Base-by-base conservation (phyloP, 2,797 vertebrate genomes). In the Chromis chromis region DNA sequence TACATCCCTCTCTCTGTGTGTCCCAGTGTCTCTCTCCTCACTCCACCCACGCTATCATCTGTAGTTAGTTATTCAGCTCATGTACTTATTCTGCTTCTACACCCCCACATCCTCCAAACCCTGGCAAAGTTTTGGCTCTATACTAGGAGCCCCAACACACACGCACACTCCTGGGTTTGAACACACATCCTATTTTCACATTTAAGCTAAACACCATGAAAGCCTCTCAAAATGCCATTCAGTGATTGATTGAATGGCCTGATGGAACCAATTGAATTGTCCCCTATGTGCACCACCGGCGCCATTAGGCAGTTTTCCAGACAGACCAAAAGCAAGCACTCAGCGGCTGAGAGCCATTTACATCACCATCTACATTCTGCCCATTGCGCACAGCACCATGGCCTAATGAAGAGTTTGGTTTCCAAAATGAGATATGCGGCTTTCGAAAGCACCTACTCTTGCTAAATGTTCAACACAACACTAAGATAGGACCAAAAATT, bases 41-140 rank as follows among this genome's bases (percentile, higher is more conserved):
- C 70, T 80, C 63, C 74, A 11, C 86, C 86, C 82, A 88, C 86
- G 21, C 88, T 4, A 40, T 86, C 77, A 78, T 81, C 77, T 85
- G 79, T 56, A 83, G 77, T 86, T 81, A 83, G 86, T 79, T 82
- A 86, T 91, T 91, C 90, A 82, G 85, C 87, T 86, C 84, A 57
- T 76, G 87, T 61, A 71, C 82, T 88, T 74, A 67, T 81, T 85
- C 85, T 76, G 85, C 75, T 69, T 66, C 74, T 53, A 59, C 87
- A 13, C 87, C 87, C 88, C 79, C 88, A 60, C 84, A 67, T 19
- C 65, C 72, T 87, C 42, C 57, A 46, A 67, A 82, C 24, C 49
- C 66, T 44, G 74, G 74, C 74, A 64, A 79, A 80, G 75, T 76
- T 83, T 68, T 19, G 59, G 49, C 76, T 81, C 70, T 48, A 44